A percentile compares a stretch with the other conserved stretches of the same genome.
These are phyloP conservation scores for Eubasilissa splendida DNA, from an alignment of 2,888 invertebrate genomes.

Conservation along the genomic window DNA sequence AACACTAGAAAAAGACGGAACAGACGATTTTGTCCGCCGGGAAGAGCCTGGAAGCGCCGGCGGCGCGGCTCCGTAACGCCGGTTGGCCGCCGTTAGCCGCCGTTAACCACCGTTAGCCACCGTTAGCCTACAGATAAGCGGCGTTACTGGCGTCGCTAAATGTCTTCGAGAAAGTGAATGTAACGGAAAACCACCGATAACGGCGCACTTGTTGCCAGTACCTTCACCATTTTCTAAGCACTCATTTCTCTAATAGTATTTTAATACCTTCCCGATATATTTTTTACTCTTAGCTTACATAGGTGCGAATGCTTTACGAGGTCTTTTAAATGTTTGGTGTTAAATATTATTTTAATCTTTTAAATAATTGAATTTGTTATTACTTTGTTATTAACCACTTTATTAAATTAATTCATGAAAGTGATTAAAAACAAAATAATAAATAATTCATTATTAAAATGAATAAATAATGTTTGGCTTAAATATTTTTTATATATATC, in stretches of 20 bases:
- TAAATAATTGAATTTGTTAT: too few relatives aligned
- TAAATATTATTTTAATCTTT: too few relatives aligned
- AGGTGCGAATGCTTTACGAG: too few relatives aligned
- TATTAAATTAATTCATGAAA: too few relatives aligned
- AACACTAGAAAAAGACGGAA: background rate
- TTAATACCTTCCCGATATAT: constrained; percentile 19
- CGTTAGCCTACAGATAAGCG: constrained; percentile 32
- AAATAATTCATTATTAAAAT: too few relatives aligned
- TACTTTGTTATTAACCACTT: too few relatives aligned
- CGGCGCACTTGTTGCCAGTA: constrained; percentile 51
- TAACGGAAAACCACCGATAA: constrained; percentile 54
- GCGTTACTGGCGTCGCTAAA: constrained; percentile 44
- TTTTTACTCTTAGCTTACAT: too few relatives aligned
- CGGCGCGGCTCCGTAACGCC: constrained; percentile 11
- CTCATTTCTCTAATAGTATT: background rate
- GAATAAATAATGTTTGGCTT: too few relatives aligned
- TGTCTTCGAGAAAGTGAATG: constrained; percentile 51
- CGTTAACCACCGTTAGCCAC: constrained; percentile 9
- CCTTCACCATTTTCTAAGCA: constrained; percentile 6
- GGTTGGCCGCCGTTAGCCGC: constrained; percentile 29
- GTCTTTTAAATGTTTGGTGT: too few relatives aligned
- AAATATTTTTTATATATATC: too few relatives aligned
- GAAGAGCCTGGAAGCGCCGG: constrained; percentile 4
- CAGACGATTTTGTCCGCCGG: constrained; percentile 17
- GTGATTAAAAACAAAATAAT: too few relatives aligned